phyloP scores from a whole-genome alignment of 2,888 invertebrate genomes.

The Notodromas monacha region DNA sequence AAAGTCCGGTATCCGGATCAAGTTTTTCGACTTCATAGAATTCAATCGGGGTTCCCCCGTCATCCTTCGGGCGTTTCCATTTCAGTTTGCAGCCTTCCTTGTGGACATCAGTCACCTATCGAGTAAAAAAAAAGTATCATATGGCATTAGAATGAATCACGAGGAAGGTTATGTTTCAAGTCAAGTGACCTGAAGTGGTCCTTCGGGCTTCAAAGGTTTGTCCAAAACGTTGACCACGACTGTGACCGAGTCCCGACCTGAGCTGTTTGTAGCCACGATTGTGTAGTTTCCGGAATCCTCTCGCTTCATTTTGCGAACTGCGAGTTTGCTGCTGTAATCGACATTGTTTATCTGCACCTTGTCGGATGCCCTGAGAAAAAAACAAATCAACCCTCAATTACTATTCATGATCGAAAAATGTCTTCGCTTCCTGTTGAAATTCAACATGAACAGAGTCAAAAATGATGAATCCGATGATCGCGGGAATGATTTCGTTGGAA shows the following conservation, averaged over 20 bases:
- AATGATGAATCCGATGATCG: too few species aligned
- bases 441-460: too few species aligned
- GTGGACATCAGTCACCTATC: constrained; percentile 38
- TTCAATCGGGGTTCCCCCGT: constrained; percentile 74
- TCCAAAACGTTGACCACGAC: constrained; percentile 52
- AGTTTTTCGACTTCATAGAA: constrained; percentile 85
- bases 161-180: neutral
- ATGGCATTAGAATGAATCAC: neutral
- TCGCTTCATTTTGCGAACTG: constrained; percentile 40
- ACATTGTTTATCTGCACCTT: constrained; percentile 45
- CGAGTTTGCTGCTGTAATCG: constrained; percentile 57
- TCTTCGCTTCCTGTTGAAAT: too few species aligned
- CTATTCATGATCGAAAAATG: too few species aligned
- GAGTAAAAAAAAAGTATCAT: constrained; percentile 6
- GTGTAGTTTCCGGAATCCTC: constrained; percentile 59
- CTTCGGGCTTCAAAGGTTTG: constrained; percentile 56
- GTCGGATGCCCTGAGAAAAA: constrained; percentile 18
- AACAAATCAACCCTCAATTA: neutral
- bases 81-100: constrained; percentile 73
- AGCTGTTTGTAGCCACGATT: constrained; percentile 49
- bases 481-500: too few species aligned
- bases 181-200: constrained; percentile 36
- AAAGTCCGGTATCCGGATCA: constrained; percentile 56
- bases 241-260: constrained; percentile 49
- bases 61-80: constrained; percentile 81